These are phyloP conservation scores for Rhodeus uyekii DNA, from an alignment of 2,797 vertebrate genomes.

Conservation along the genomic window DNA sequence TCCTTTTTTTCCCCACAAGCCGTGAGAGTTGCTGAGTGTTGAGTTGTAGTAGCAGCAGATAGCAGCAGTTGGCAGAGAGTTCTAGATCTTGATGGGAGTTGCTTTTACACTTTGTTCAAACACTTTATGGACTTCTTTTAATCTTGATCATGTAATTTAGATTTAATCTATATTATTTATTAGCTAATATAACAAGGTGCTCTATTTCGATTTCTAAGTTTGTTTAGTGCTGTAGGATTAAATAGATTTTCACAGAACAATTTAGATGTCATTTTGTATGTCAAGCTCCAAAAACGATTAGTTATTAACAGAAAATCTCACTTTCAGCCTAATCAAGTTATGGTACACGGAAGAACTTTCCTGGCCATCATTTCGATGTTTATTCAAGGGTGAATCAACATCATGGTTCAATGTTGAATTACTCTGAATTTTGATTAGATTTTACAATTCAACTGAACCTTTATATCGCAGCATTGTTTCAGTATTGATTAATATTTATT, in stretches of 20 bases:
- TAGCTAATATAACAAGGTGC: background rate
- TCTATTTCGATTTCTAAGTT: background rate
- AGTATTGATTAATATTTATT: background rate
- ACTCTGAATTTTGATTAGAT: background rate
- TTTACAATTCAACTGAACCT: background rate
- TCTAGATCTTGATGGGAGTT: conserved; percentile 47
- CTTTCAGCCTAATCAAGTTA: background rate
- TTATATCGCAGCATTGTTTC: background rate
- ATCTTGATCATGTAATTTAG: background rate
- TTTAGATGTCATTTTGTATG: background rate
- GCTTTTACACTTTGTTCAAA: conserved; percentile 38
- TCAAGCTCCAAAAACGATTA: background rate
- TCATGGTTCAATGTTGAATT: background rate
- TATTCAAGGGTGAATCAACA: background rate
- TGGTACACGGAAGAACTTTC: background rate
- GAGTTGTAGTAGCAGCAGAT: conserved; percentile 57
- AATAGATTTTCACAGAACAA: background rate
- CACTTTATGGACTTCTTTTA: background rate
- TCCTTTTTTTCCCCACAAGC: conserved; percentile 69
- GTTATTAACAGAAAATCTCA: background rate
- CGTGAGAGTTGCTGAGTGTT: conserved; percentile 60
- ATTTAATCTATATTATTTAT: background rate
- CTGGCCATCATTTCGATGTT: background rate
- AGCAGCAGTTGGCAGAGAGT: conserved; percentile 49
- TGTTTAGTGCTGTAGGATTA: background rate